Conservation (phyloP, 1,140 invertebrate genomes). For the Drosophila watanabei region DNA sequence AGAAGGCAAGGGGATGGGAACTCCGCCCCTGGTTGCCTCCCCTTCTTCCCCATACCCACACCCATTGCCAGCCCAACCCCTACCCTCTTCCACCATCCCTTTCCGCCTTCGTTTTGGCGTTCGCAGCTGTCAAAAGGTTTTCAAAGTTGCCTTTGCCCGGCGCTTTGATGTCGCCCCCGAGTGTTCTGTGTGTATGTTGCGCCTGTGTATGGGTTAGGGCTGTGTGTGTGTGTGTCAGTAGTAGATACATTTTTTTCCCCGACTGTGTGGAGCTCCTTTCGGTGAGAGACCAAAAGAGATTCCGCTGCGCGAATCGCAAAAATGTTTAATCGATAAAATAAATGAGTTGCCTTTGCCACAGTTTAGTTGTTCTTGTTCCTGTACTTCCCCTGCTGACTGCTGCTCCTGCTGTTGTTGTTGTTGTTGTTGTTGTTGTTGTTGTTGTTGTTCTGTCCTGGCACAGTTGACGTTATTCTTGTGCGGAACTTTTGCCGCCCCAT, state of each 20-base stretch:
- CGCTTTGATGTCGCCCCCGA: conserved; percentile 74
- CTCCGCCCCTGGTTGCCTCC: conserved; percentile 20
- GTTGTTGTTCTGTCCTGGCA: conserved; percentile 41
- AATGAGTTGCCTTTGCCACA: conserved; percentile 79
- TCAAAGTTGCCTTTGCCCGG: conserved; percentile 74
- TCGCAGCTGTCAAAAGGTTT: conserved; percentile 81
- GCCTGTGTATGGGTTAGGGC: conserved; percentile 29
- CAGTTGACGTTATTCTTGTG: conserved; percentile 74
- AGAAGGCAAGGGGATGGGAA: conserved; percentile 53
- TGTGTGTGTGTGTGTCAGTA: conserved; percentile 68
- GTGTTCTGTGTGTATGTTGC: conserved; percentile 44
- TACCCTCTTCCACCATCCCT: conserved; percentile 13
- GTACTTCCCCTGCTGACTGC: conserved; percentile 19
- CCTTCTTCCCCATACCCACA: conserved; percentile 10
- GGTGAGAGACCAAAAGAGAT: conserved; percentile 63
- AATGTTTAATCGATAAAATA: conserved; percentile 85
- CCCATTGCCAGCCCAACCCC: conserved; percentile 3
- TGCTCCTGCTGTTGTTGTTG: conserved; percentile 25
- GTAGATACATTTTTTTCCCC: conserved; percentile 75
- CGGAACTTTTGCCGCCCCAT: conserved; percentile 56
- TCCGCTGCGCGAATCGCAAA: conserved; percentile 83
- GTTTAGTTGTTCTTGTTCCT: conserved; percentile 44
- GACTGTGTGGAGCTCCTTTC: conserved; percentile 31
- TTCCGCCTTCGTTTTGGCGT: conserved; percentile 34
- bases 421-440: conserved; percentile 16